Conservation (phyloP, 2,888 invertebrate species). For the Oxytorus armatus region DNA sequence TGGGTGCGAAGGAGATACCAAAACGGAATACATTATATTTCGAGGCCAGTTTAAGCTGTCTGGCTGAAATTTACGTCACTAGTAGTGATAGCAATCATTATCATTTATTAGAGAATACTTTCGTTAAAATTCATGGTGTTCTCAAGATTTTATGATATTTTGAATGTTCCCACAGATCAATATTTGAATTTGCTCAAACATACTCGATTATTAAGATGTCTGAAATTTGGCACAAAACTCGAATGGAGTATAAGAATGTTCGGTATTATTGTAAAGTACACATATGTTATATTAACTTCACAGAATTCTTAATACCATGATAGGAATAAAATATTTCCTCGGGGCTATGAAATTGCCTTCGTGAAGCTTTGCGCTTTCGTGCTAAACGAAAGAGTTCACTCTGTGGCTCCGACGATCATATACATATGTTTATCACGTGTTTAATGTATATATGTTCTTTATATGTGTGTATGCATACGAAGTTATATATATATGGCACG, state of each 20-base stretch:
- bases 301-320: conserved; percentile 5
- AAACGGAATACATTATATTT: too few species aligned
- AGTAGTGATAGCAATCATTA: too few species aligned
- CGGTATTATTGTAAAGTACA: neutral
- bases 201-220: too few species aligned
- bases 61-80: too few species aligned
- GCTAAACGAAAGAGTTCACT: conserved; percentile 28
- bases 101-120: too few species aligned
- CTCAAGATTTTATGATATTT: too few species aligned
- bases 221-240: too few species aligned
- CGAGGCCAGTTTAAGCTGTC: too few species aligned
- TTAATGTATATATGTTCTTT: conserved; percentile 21
- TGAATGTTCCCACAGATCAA: too few species aligned
- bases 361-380: conserved; percentile 56
- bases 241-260: neutral
- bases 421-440: conserved; percentile 38
- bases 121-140: too few species aligned
- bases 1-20: too few species aligned
- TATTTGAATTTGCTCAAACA: too few species aligned
- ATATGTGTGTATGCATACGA: conserved; percentile 27
- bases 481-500: conserved; percentile 2
- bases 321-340: conserved; percentile 39
- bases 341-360: conserved; percentile 61
- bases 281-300: neutral
- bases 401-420: conserved; percentile 19